Percentiles rank a stretch among this genome's conserved stretches.
Evolutionary conservation across 2,797 vertebrate species (phyloP).

Genomic region (Sternotherus odoratus): DNA sequence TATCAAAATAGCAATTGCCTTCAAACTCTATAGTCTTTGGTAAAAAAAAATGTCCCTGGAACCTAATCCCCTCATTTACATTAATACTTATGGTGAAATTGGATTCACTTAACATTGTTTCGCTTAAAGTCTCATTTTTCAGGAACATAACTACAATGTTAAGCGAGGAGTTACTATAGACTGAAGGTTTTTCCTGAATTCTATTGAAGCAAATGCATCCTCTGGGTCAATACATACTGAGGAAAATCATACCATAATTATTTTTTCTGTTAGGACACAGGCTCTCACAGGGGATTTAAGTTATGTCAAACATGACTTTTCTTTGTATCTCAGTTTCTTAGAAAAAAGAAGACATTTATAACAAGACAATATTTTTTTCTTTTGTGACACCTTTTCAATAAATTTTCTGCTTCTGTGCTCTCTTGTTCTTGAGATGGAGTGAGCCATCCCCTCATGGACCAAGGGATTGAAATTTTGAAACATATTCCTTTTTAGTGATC

Average conservation of each 20-base stretch:
- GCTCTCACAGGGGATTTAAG: background rate
- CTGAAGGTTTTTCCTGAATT: background rate
- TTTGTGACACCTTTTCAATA: background rate
- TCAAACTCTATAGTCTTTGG: too few species aligned
- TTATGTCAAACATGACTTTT: background rate
- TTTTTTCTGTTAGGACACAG: background rate
- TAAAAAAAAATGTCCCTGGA: too few species aligned
- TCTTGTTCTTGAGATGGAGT: background rate
- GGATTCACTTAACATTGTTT: too few species aligned
- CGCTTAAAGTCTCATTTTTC: too few species aligned
- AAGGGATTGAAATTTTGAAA: constrained; percentile 22
- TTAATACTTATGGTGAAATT: too few species aligned
- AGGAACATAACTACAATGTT: too few species aligned
- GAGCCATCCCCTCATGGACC: background rate
- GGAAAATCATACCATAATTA: background rate
- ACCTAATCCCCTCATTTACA: too few species aligned
- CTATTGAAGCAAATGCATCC: background rate
- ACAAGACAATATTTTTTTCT: background rate
- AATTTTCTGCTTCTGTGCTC: background rate
- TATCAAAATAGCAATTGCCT: too few species aligned
- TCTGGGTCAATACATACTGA: background rate
- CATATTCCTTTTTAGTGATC: constrained; percentile 1
- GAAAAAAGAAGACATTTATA: background rate
- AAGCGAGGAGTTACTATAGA: too few species aligned
- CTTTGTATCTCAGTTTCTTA: background rate